A percentile compares a stretch with the other conserved stretches of the same genome.
phyloP scores from a whole-genome alignment of 2,113 vertebrate species.

The Bufo bufo region DNA sequence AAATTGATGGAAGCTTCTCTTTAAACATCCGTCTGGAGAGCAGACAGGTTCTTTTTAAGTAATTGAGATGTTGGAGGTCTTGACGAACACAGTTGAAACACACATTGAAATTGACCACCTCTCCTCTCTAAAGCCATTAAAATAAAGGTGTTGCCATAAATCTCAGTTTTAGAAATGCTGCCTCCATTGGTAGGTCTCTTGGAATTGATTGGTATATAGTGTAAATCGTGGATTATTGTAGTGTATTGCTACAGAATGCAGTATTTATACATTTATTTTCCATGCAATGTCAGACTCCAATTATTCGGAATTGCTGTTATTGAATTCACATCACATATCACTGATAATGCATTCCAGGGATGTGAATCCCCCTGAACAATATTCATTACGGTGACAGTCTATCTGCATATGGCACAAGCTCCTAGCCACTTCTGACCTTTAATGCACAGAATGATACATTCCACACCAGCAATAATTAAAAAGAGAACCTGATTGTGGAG shows the following conservation, averaged over 20 bases:
- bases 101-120: background rate
- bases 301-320: slow-evolving; percentile 43
- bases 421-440: slow-evolving; percentile 52
- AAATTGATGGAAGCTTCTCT: too few relatives aligned
- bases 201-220: background rate
- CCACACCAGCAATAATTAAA: slow-evolving; percentile 26
- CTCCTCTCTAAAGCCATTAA: background rate
- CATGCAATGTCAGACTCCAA: slow-evolving; percentile 30
- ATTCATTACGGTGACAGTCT: slow-evolving; percentile 51
- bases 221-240: background rate
- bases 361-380: slow-evolving; percentile 32
- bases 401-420: slow-evolving; percentile 52
- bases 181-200: background rate
- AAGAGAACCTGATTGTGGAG: background rate
- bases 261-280: background rate
- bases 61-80: background rate
- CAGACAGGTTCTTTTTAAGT: too few relatives aligned
- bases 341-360: slow-evolving; percentile 43
- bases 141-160: background rate
- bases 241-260: background rate
- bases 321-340: slow-evolving; percentile 42
- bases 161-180: background rate
- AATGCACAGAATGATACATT: slow-evolving; percentile 50
- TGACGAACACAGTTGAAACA: too few relatives aligned
- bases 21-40: too few relatives aligned